A percentile compares a stretch with the other conserved stretches of the same genome.
Conservation (phyloP, 2,797 vertebrate genomes). For the Loriculus beryllinus region DNA sequence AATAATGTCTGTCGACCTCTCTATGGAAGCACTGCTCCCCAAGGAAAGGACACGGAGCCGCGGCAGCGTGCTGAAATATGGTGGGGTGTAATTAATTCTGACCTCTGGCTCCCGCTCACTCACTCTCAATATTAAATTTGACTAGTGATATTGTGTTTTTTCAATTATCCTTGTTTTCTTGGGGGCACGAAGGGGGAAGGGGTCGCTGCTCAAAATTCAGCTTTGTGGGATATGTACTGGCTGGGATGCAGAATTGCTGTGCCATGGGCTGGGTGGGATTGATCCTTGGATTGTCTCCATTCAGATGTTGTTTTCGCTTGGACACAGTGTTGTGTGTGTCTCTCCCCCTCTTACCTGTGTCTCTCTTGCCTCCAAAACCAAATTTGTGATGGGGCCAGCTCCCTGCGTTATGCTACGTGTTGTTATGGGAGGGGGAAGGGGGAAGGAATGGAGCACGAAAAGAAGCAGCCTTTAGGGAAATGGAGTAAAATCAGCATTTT, state of each 20-base stretch:
- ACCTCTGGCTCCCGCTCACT: constrained; percentile 64
- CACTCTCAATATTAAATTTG: constrained; percentile 68
- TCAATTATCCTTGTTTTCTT: constrained; percentile 66
- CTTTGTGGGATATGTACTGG: background rate
- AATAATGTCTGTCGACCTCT: constrained; percentile 67
- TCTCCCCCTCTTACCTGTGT: background rate
- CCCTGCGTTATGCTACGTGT: rapidly evolving
- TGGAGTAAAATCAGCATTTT: background rate
- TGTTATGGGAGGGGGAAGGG: rapidly evolving
- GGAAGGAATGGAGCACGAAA: background rate
- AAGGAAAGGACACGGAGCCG: constrained; percentile 55
- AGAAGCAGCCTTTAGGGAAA: background rate
- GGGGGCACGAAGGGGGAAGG: background rate
- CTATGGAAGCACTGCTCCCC: constrained; percentile 59
- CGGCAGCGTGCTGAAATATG: constrained; percentile 45
- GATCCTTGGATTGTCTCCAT: background rate
- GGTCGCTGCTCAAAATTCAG: background rate
- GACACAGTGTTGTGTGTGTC: rapidly evolving
- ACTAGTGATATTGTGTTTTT: constrained; percentile 67
- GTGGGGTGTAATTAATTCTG: constrained; percentile 75
- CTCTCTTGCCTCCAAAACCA: background rate
- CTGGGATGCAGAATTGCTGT: background rate
- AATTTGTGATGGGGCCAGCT: background rate
- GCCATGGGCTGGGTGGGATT: background rate
- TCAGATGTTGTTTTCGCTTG: background rate